Percentiles rank a stretch among this genome's conserved stretches.
These are phyloP conservation scores for Orthosia gothica DNA, from an alignment of 2,888 invertebrate species.

Conservation along the genomic window DNA sequence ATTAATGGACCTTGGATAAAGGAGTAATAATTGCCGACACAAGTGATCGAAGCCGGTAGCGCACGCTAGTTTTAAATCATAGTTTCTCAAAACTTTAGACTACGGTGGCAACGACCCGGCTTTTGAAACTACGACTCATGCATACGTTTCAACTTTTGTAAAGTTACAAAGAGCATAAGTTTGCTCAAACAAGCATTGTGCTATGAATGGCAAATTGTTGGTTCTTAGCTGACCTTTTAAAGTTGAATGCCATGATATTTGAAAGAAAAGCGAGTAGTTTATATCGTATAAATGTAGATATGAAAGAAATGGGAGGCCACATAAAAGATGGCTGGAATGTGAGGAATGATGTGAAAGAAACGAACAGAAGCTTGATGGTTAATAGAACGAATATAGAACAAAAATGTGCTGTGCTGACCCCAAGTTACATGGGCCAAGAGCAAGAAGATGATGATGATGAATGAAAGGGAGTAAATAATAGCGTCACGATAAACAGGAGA, in stretches of 20 bases:
- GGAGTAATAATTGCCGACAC: too few relatives aligned
- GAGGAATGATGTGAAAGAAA: too few relatives aligned
- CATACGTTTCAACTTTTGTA: constrained; percentile 44
- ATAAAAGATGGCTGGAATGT: too few relatives aligned
- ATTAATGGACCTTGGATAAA: too few relatives aligned
- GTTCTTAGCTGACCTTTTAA: constrained; percentile 1
- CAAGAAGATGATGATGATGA: too few relatives aligned
- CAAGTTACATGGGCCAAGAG: too few relatives aligned
- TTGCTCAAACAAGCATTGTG: constrained; percentile 16
- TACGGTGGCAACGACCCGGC: constrained; percentile 30
- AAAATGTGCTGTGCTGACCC: too few relatives aligned
- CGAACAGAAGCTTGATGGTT: too few relatives aligned
- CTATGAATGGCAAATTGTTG: constrained; percentile 26
- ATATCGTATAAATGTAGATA: background rate
- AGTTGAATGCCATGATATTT: background rate
- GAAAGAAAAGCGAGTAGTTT: background rate
- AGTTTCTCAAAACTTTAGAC: constrained; percentile 24
- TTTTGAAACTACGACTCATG: constrained; percentile 41
- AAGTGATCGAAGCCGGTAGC: too few relatives aligned
- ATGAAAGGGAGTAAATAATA: too few relatives aligned
- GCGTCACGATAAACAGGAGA: too few relatives aligned
- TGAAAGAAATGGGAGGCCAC: background rate
- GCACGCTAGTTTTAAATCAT: constrained; percentile 13
- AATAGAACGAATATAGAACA: too few relatives aligned
- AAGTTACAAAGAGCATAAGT: constrained; percentile 39